Evolutionary conservation across 2,113 vertebrate species (phyloP), one percentile per base, ranked within the genome.

Genomic region (Ceyx margarethae): DNA sequence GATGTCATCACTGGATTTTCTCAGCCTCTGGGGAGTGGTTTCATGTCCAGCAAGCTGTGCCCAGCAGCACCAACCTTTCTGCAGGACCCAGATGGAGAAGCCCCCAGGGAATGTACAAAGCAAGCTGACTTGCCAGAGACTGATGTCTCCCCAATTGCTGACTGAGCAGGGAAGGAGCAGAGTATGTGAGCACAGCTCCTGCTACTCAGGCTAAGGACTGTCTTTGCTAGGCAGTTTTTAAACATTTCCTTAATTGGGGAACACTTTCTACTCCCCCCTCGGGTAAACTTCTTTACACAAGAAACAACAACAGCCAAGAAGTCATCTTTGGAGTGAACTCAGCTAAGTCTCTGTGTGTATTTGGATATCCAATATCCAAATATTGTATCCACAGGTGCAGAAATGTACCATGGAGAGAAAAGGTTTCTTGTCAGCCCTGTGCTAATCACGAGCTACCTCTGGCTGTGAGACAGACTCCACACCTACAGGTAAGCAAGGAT

Each of bases 351-450:
- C 11, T 37, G 37, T 37, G 35, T 37, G 35, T 37, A 37, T 37
- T 37, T 37, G 37, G 37, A 37, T 37, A 37, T 37, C 37, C 37
- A 37, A 37, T 37, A 37, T 37, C 8, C 13, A 85, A 68, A 62
- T 11, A 43, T 2, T 61, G 28, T 2, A 0, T 13, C n/a, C 50
- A 10, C 45, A 33, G 0, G 2, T 13, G 31, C 45, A 84, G 65
- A 86, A 85, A 65, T 28, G 42, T 0, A 31, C 14, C 15, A 8
- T 0, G 3, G 6, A 29, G 2, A 40, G 21, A 65, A 37, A 15
- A 66, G 33, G 6, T n/a, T 51, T 61, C 37, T 64, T 61, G 83
- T 48, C n/a, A 90, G 71, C 25, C 14, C 62, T 50, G 16, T 14
- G 4, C 33, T 40, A 58, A 71, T 42, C 18, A 19, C 6, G 28